Evolutionary conservation across 2,888 invertebrate species (phyloP).

Genomic region (Aporophyla nigra): DNA sequence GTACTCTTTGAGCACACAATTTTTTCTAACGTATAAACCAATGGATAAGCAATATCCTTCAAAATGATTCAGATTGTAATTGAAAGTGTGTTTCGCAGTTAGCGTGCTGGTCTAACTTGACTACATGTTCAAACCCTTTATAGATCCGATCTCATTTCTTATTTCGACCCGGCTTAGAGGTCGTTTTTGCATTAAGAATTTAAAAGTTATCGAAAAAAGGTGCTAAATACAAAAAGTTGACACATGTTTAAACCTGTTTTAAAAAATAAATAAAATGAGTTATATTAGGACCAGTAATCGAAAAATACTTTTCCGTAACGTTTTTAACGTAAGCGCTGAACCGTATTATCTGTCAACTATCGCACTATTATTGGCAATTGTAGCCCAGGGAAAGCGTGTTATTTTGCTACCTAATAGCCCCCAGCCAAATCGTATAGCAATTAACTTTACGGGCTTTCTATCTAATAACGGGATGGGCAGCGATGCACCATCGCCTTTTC

Average conservation of each 20-base stretch:
- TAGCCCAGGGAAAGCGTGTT: constrained; percentile 60
- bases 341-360: constrained; percentile 24
- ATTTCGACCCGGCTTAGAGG: too few species aligned
- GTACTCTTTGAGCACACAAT: too few species aligned
- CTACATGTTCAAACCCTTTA: too few species aligned
- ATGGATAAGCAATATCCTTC: too few species aligned
- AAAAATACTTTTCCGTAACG: not conserved
- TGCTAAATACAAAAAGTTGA: too few species aligned
- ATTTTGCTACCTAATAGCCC: constrained; percentile 68
- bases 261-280: not conserved
- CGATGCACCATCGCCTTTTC: constrained; percentile 28
- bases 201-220: too few species aligned
- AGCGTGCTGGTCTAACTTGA: too few species aligned
- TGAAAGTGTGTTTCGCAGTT: too few species aligned
- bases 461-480: constrained; percentile 56
- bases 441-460: constrained; percentile 65
- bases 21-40: too few species aligned
- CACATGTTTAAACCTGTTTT: not conserved
- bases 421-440: constrained; percentile 65
- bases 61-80: too few species aligned
- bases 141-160: too few species aligned
- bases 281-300: not conserved
- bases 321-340: constrained; percentile 11
- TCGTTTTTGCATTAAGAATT: too few species aligned
- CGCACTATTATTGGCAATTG: constrained; percentile 53